Base-by-base conservation (phyloP, 2,113 vertebrate species). In the Pimephales promelas region DNA sequence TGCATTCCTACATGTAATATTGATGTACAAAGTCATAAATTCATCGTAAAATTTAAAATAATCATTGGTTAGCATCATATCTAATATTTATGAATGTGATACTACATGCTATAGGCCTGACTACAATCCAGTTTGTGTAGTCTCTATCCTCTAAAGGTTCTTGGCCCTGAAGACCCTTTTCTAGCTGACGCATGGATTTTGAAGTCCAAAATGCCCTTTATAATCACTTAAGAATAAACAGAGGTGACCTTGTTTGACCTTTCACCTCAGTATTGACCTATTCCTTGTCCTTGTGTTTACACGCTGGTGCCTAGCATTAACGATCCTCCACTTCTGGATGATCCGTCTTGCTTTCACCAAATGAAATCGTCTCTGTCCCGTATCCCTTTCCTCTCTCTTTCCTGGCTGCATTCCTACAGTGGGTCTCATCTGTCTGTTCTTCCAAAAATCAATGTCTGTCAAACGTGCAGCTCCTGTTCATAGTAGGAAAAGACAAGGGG, bases 381-480 rank as follows among this genome's bases (percentile, higher is more conserved):
- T 81, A 81, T 81, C 47, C 26, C 20, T 81, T 81, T 70, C 31
- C 64, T 57, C 28, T 40, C 31, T 20, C 13, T 52, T 49, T 52
- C 26, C 61, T 80, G 78, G 59, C 78, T 80, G 26, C 61, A 66
- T 80, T 80, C 59, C 78, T 68, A 64, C 74, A 84, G 47, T 84
- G 36, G 64, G 54, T 43, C 45, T 79, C 75, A 77, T 59, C 36
- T 70, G 36, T 47, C 47, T 49, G 52, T 64, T 79, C 57, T 61
- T 47, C 64, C 22, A 49, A 79, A 79, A 84, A 84, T 84, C 62
- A 71, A 79, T 79, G 83, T 76, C 83, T 79, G 62, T 47, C 83
- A 79, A 71, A 64, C 52, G 83, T 84, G 64, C 68, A 34, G 64
- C 66, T 77, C 34, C 52, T 45, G 24, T 70, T 79, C 72, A 11